Conservation (phyloP, 2,797 vertebrate genomes). For the Neosilurus hyrtlii region DNA sequence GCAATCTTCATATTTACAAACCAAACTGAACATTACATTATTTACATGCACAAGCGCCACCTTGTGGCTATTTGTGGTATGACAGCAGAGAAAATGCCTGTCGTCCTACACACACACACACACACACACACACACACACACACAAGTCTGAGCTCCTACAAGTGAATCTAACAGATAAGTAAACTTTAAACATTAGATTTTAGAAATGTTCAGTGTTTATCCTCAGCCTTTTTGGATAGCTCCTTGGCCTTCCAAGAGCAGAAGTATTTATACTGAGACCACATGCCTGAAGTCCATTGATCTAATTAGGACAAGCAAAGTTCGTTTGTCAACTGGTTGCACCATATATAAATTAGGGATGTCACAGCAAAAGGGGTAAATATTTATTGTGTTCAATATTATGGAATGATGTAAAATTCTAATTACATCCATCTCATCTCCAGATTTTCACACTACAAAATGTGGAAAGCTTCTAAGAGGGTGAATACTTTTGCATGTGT, state of each 20-base stretch:
- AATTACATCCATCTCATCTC: background rate
- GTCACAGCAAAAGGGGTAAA: background rate
- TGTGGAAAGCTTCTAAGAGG: background rate
- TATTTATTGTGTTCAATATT: background rate
- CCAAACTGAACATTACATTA: background rate
- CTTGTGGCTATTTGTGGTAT: background rate
- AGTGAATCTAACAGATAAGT: slow-evolving; percentile 18
- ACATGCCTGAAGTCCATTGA: background rate
- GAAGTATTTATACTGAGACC: background rate
- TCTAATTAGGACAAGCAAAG: background rate
- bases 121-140: slow-evolving; percentile 1
- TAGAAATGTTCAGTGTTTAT: background rate
- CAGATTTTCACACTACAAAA: background rate
- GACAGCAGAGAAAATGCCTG: background rate
- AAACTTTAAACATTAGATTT: background rate
- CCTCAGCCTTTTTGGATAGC: background rate
- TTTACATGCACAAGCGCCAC: slow-evolving; percentile 1
- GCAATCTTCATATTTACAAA: background rate
- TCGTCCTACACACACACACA: background rate
- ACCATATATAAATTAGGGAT: too few relatives aligned
- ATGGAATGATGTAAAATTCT: background rate
- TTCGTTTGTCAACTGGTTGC: background rate
- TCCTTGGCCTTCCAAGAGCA: background rate
- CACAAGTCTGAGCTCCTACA: slow-evolving; percentile 6
- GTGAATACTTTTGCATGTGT: background rate